Percentiles rank a stretch among this genome's conserved stretches.
Conservation (phyloP, 2,113 vertebrate species). For the Eidolon helvum region DNA sequence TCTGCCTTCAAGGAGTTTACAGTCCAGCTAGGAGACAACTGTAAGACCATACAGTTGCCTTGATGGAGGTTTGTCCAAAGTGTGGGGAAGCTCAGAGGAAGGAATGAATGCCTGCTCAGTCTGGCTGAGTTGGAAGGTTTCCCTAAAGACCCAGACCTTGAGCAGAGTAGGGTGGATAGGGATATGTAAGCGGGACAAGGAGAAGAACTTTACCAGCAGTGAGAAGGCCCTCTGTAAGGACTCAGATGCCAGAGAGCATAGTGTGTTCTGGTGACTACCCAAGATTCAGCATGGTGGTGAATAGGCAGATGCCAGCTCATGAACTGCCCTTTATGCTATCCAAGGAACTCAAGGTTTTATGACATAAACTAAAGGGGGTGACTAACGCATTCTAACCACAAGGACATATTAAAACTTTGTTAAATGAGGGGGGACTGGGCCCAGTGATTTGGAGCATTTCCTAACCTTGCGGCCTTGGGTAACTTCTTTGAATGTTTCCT, state of each 20-base stretch:
- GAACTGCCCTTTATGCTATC: not conserved
- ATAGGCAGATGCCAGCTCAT: not conserved
- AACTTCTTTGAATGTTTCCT: not conserved
- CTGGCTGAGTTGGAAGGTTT: not conserved
- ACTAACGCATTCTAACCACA: not conserved
- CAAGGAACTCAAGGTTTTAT: not conserved
- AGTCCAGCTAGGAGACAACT: not conserved
- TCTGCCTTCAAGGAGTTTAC: not conserved
- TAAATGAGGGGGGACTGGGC: not conserved
- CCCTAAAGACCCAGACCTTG: constrained; percentile 1
- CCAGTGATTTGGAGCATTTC: not conserved
- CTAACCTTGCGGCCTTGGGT: not conserved
- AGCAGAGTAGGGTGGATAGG: not conserved
- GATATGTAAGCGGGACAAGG: not conserved
- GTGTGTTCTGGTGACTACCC: not conserved
- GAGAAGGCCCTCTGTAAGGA: not conserved
- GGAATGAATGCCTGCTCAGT: not conserved
- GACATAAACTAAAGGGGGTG: not conserved
- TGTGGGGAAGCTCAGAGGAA: not conserved
- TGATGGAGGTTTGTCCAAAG: not conserved
- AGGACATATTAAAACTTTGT: not conserved
- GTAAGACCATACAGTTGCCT: not conserved
- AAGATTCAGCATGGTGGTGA: not conserved
- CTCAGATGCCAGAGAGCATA: not conserved
- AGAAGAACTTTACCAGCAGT: not conserved